Evolutionary conservation across 1,140 invertebrate species (phyloP).

Genomic region (Idris sp.): DNA sequence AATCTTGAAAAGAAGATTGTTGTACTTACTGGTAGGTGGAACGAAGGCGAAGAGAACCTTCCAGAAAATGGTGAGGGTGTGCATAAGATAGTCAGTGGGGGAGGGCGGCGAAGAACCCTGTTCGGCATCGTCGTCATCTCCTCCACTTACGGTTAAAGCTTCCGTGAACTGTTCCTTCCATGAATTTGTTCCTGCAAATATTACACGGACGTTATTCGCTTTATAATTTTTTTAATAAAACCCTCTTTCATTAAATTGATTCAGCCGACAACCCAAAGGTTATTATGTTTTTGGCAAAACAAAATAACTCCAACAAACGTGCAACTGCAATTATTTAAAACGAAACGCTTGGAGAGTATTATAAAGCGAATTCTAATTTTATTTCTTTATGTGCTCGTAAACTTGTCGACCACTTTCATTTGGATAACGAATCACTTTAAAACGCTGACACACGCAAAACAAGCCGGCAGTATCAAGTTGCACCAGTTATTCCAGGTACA

Average conservation of each 20-base stretch:
- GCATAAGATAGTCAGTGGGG: constrained; percentile 95
- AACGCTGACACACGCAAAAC: too few species aligned
- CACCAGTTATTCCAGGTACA: too few species aligned
- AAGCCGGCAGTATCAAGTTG: too few species aligned
- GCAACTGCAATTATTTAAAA: too few species aligned
- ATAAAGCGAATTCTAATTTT: too few species aligned
- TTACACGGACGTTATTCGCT: constrained; percentile 12
- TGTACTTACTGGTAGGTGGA: constrained; percentile 93
- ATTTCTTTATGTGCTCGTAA: too few species aligned
- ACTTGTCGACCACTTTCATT: too few species aligned
- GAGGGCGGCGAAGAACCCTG: constrained; percentile 83
- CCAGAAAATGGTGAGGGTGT: constrained; percentile 98
- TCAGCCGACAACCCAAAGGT: not conserved
- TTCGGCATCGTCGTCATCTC: constrained; percentile 81
- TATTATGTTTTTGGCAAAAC: too few species aligned
- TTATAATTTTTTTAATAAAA: constrained; percentile 5
- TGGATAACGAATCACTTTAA: too few species aligned
- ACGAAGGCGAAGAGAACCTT: constrained; percentile 98
- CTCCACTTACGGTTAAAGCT: constrained; percentile 95
- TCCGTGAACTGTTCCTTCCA: constrained; percentile 99
- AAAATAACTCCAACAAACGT: too few species aligned
- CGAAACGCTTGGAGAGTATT: too few species aligned
- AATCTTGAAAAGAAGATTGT: constrained; percentile 35
- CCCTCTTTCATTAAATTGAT: constrained; percentile 1
- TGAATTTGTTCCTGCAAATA: constrained; percentile 87